phyloP scores from a whole-genome alignment of 2,888 invertebrate species.

The Drosophila subquinaria region DNA sequence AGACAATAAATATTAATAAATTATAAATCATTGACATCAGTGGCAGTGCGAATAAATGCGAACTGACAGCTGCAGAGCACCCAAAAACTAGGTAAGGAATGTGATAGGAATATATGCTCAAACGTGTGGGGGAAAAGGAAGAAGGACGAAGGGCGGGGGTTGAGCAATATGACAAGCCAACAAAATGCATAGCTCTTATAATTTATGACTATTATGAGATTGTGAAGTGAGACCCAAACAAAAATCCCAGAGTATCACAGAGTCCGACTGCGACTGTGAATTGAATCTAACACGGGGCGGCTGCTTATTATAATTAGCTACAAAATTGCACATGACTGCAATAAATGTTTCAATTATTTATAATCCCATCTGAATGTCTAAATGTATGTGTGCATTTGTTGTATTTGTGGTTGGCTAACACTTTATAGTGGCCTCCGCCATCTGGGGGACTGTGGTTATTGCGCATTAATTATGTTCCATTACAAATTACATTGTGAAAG shows the following conservation, averaged over 20 bases:
- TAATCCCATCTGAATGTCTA: constrained; percentile 45
- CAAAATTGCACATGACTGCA: constrained; percentile 78
- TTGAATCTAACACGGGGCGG: constrained; percentile 29
- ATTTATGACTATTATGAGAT: constrained; percentile 72
- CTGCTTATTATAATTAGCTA: constrained; percentile 76
- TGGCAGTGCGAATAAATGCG: constrained; percentile 29
- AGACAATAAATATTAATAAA: constrained; percentile 47
- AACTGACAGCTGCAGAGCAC: constrained; percentile 51
- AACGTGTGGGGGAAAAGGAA: not conserved
- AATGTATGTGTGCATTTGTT: constrained; percentile 12
- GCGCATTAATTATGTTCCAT: constrained; percentile 77
- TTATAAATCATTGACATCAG: constrained; percentile 45
- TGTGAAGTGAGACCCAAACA: constrained; percentile 10
- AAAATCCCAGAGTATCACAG: constrained; percentile 8
- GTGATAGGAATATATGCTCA: constrained; percentile 7
- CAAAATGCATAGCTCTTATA: constrained; percentile 46
- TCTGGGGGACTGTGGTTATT: constrained; percentile 44
- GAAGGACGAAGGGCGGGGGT: not conserved
- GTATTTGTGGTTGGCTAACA: constrained; percentile 38
- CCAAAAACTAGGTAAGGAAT: constrained; percentile 48
- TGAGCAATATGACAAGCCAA: constrained; percentile 31
- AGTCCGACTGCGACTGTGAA: not conserved
- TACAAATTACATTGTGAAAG: constrained; percentile 65
- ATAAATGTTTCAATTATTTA: constrained; percentile 79
- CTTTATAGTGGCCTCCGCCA: constrained; percentile 9